These are phyloP conservation scores for Halcyon senegalensis DNA, from an alignment of 2,113 vertebrate species.

Conservation along the genomic window DNA sequence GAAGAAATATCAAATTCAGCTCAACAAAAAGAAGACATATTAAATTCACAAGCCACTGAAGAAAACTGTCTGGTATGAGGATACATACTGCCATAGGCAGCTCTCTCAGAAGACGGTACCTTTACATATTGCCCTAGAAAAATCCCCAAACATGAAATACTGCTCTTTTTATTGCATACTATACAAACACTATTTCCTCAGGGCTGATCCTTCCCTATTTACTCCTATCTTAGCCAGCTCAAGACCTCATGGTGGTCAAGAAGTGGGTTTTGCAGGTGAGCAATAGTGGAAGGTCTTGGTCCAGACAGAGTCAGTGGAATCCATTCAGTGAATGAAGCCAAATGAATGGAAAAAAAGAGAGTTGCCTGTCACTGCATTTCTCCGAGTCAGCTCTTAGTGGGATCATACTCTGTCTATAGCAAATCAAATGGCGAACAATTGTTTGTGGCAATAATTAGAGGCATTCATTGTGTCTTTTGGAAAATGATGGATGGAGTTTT, in stretches of 20 bases:
- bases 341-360: conserved; percentile 21
- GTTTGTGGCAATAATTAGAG: conserved; percentile 38
- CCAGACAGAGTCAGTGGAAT: background rate
- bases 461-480: conserved; percentile 35
- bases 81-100: background rate
- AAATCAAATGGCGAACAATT: conserved; percentile 35
- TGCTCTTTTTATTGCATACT: background rate
- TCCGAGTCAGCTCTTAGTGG: background rate
- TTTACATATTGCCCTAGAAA: background rate
- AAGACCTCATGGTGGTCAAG: background rate
- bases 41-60: background rate
- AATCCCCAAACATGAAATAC: background rate
- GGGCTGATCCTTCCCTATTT: background rate
- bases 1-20: background rate
- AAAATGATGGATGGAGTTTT: conserved; percentile 37
- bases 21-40: background rate
- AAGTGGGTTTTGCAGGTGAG: background rate
- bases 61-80: background rate
- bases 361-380: conserved; percentile 18
- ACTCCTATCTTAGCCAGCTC: background rate
- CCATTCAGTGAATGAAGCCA: background rate
- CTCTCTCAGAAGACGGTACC: background rate
- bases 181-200: background rate
- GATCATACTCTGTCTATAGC: background rate
- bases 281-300: background rate